Evolutionary conservation across 1,140 invertebrate genomes (phyloP).

Genomic region (Drosophila trapezifrons): DNA sequence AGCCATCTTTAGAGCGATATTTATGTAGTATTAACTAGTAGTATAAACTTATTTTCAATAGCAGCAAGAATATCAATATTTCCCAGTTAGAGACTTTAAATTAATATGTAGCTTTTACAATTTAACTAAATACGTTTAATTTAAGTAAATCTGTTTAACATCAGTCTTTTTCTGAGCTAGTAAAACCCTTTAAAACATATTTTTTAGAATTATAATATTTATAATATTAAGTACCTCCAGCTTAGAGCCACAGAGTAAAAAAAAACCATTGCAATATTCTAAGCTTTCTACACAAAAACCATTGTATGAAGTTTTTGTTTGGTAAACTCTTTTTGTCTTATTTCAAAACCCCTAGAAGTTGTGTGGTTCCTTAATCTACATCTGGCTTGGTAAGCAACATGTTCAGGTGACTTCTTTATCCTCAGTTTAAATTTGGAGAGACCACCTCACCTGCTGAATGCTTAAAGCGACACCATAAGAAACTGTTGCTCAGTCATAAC

Average conservation of each 20-base stretch:
- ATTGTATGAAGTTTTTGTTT: not conserved
- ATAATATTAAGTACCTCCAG: too few relatives aligned
- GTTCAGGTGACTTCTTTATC: constrained; percentile 2
- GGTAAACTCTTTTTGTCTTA: not conserved
- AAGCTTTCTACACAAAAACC: not conserved
- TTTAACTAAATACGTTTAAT: too few relatives aligned
- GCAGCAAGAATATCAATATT: too few relatives aligned
- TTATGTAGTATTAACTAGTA: too few relatives aligned
- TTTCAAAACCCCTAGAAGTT: not conserved
- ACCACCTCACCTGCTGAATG: not conserved
- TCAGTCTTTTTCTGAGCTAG: not conserved
- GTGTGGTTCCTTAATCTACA: constrained; percentile 11
- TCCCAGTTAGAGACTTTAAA: too few relatives aligned
- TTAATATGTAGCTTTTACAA: too few relatives aligned
- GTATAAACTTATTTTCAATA: too few relatives aligned
- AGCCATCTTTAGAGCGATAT: too few relatives aligned
- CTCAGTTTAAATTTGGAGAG: constrained; percentile 2
- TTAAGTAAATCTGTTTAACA: too few relatives aligned
- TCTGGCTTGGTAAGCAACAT: not conserved
- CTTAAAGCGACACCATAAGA: constrained; percentile 4
- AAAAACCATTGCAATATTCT: not conserved
- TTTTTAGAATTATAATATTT: not conserved
- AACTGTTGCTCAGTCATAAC: constrained; percentile 35
- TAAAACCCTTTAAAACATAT: not conserved
- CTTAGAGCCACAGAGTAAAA: too few relatives aligned